Evolutionary conservation across 1,140 invertebrate species (phyloP).

Genomic region (Aphelenchoides besseyi): DNA sequence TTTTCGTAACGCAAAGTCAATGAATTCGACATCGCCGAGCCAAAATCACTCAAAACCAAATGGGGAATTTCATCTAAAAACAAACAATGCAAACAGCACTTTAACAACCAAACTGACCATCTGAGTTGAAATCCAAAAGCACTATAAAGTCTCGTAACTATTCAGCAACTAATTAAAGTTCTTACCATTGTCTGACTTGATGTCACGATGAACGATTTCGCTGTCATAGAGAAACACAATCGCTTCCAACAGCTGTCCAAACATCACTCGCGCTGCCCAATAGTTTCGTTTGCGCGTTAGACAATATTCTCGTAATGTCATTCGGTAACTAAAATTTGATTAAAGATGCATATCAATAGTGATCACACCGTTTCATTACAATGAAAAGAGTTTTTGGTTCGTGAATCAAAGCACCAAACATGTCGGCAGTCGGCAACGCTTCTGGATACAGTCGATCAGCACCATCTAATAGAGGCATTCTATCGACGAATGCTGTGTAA

Average conservation of each 20-base stretch:
- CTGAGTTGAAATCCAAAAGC: slow-evolving; percentile 41
- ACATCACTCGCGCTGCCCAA: slow-evolving; percentile 39
- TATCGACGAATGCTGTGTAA: slow-evolving; percentile 45
- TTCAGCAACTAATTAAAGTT: slow-evolving; percentile 6
- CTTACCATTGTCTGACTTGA: slow-evolving; percentile 26
- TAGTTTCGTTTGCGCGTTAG: slow-evolving; percentile 40
- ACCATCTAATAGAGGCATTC: slow-evolving; percentile 32
- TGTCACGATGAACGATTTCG: slow-evolving; percentile 39
- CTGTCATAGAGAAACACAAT: slow-evolving; percentile 43
- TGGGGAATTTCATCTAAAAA: slow-evolving; percentile 49
- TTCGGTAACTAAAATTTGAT: slow-evolving; percentile 37
- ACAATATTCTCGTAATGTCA: slow-evolving; percentile 46
- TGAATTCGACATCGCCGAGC: slow-evolving; percentile 30
- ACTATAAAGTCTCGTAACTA: too few relatives aligned
- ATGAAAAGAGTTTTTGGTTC: slow-evolving; percentile 43
- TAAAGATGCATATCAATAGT: slow-evolving; percentile 13
- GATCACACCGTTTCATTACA: slow-evolving; percentile 44
- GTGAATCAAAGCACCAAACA: slow-evolving; percentile 17
- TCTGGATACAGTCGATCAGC: slow-evolving; percentile 41
- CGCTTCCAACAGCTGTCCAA: slow-evolving; percentile 50
- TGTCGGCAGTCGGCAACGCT: slow-evolving; percentile 33
- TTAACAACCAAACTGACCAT: slow-evolving; percentile 25
- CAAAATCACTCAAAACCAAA: slow-evolving; percentile 47
- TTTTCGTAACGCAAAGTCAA: slow-evolving; percentile 32
- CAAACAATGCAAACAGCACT: neutral